phyloP scores from a whole-genome alignment of 2,113 vertebrate genomes.

The Ceyx margarethae region DNA sequence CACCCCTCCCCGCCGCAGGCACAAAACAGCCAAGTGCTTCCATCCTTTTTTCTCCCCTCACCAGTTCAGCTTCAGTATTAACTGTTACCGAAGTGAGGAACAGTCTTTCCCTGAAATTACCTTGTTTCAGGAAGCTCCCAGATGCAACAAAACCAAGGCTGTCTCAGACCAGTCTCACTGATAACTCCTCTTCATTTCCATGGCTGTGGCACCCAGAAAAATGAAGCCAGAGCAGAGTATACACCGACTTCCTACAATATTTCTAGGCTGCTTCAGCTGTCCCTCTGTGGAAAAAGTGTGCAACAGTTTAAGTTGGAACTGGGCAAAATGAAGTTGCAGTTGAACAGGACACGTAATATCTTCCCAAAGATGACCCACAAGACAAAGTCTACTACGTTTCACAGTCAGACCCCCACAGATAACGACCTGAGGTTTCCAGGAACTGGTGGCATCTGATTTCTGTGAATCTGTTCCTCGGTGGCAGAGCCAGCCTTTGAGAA shows the following conservation, averaged over 20 bases:
- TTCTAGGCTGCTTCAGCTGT: background rate
- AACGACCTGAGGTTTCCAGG: background rate
- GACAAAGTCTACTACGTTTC: background rate
- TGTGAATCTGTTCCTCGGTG: background rate
- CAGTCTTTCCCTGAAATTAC: background rate
- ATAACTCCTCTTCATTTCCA: background rate
- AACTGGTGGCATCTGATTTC: background rate
- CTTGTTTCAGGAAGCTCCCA: background rate
- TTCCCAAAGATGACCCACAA: background rate
- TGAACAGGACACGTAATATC: background rate
- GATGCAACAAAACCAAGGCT: background rate
- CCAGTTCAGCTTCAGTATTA: background rate
- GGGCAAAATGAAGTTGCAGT: background rate
- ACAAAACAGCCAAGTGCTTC: background rate
- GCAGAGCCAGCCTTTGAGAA: background rate
- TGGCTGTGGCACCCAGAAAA: background rate
- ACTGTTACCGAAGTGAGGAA: background rate
- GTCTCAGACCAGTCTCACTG: background rate
- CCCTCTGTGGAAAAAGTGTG: background rate
- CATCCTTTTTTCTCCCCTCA: background rate
- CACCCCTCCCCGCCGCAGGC: background rate
- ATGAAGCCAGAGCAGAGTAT: background rate
- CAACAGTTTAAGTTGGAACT: background rate
- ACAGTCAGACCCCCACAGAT: background rate
- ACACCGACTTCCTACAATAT: background rate